Base-by-base conservation (phyloP, 2,113 vertebrate genomes). In the Turnix velox region DNA sequence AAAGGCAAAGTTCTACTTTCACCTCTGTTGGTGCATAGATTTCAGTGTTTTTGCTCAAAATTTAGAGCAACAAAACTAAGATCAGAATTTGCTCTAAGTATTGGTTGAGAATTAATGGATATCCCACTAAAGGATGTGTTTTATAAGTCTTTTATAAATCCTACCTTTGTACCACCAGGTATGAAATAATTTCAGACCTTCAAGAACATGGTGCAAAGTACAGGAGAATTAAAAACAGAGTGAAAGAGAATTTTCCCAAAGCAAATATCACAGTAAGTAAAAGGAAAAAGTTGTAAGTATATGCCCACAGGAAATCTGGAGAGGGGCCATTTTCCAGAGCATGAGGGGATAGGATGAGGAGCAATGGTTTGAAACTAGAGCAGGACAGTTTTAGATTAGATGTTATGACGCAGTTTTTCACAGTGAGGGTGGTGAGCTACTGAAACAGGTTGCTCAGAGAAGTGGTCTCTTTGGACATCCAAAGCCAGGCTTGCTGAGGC, bases 201-300 rank as follows among this genome's bases (percentile, higher is more conserved):
- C 54, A 69, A 87, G 63, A 85, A 31, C 19, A 18, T 45, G 5
- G 4, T 40, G 14, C 37, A 68, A 82, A 33, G 46, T 0, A 0
- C 39, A 25, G 80, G 23, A 42, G 16, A 78, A 80, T 66, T 68
- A 66, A 80, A 87, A 39, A 46, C 7, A 67, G 18, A 68, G 7
- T 46, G 11, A 73, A 52, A 6, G 0, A 57, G 10, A 39, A 48
- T 54, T 74, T 84, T 87, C 40, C 57, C 58, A 72, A 80, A 88
- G 13, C 6, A 43, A n/a, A 18, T 46, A 33, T 14, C 17, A 61
- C 3, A 55, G 39, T 40, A 87, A 63, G 51, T 16, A n/a, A 58
- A 77, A 58, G 12, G 31, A 54, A 65, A 81, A 84, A 69, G 5
- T 7, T 9, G 4, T 14, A 37, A 33, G 14, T 4, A 16, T 23